Percentiles rank a stretch among this genome's conserved stretches.
These are phyloP conservation scores for Melieria crassipennis DNA, from an alignment of 2,888 invertebrate genomes.

Conservation along the genomic window DNA sequence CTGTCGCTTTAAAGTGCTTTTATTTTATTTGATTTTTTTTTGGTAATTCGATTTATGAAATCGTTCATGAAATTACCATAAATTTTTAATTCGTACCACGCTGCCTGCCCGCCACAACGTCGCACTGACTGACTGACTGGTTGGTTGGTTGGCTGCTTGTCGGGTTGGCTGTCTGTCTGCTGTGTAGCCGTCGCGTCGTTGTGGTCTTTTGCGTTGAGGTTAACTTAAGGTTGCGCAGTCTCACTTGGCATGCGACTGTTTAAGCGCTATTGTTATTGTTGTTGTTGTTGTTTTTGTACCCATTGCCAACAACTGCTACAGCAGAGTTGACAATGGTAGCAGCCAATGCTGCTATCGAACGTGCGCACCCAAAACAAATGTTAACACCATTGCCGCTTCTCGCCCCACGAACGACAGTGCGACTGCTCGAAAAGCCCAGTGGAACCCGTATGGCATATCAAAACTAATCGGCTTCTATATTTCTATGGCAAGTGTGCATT, in stretches of 20 bases:
- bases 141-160: neutral
- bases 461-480: too few relatives aligned
- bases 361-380: constrained; percentile 46
- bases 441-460: neutral
- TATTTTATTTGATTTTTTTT: too few relatives aligned
- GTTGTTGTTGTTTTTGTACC: constrained; percentile 21
- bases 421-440: neutral
- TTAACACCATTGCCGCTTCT: constrained; percentile 41
- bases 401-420: neutral
- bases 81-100: constrained; percentile 45
- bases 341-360: constrained; percentile 36
- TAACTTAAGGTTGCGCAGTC: neutral
- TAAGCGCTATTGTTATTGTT: neutral
- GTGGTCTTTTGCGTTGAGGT: neutral
- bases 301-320: constrained; percentile 18
- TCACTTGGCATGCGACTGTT: neutral
- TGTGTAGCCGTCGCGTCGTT: neutral
- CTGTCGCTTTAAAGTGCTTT: too few relatives aligned
- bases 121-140: constrained; percentile 13
- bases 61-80: constrained; percentile 55
- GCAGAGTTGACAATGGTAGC: neutral
- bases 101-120: constrained; percentile 19
- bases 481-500: too few relatives aligned
- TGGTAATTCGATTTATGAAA: constrained; percentile 51
- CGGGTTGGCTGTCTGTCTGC: neutral